Conservation (phyloP, 2,888 invertebrate species). For the Diadegma fenestrale region DNA sequence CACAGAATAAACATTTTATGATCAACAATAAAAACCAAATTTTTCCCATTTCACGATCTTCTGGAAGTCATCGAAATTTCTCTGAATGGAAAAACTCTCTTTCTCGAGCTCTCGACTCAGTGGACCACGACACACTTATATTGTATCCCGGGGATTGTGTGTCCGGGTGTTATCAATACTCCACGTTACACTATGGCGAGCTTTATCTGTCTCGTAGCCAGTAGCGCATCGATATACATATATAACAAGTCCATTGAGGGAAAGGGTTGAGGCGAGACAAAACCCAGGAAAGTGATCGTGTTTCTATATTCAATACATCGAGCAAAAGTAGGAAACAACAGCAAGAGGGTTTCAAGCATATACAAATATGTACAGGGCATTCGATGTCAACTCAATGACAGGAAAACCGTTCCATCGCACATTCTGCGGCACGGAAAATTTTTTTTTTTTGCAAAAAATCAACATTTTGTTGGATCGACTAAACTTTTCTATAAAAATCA, state of each 20-base stretch:
- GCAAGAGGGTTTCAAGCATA: conserved; percentile 31
- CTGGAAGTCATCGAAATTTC: conserved; percentile 23
- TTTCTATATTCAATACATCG: conserved; percentile 57
- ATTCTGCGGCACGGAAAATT: no score
- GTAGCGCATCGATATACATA: conserved; percentile 35
- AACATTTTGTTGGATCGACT: no score
- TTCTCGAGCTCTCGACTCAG: conserved; percentile 46
- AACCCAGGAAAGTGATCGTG: conserved; percentile 32
- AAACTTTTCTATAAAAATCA: no score
- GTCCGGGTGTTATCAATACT: conserved; percentile 38
- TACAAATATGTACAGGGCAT: conserved; percentile 20
- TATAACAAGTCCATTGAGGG: conserved; percentile 13
- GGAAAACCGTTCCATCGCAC: neutral
- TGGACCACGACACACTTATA: conserved; percentile 37
- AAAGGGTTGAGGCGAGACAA: conserved; percentile 31
- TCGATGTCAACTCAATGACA: neutral
- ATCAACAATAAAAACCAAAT: conserved; percentile 15
- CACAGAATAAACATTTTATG: neutral
- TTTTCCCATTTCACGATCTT: conserved; percentile 33
- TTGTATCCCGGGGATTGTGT: neutral
- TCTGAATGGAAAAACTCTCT: conserved; percentile 21
- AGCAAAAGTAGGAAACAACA: conserved; percentile 28
- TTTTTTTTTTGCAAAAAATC: no score
- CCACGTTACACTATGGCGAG: conserved; percentile 15
- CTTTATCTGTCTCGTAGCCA: conserved; percentile 36